A percentile compares a stretch with the other conserved stretches of the same genome.
These are phyloP conservation scores for Dasypus novemcinctus DNA, from an alignment of 2,113 vertebrate species.

Conservation along the genomic window DNA sequence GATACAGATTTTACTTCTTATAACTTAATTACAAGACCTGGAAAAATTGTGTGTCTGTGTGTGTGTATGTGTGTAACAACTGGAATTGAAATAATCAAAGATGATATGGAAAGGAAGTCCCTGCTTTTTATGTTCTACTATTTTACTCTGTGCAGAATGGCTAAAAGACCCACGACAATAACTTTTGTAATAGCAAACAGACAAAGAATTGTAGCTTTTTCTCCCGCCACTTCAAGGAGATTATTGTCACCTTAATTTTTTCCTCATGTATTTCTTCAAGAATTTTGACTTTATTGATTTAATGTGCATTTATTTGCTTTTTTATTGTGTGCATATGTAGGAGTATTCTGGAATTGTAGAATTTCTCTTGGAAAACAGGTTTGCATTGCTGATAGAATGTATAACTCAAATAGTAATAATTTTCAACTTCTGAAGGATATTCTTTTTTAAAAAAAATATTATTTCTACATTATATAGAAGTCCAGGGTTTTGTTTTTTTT, in stretches of 20 bases:
- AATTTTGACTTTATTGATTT: slow-evolving; percentile 26
- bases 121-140: not conserved
- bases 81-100: not conserved
- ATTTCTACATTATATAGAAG: not conserved
- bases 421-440: not conserved
- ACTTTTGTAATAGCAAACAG: not conserved
- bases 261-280: not conserved
- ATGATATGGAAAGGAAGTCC: not conserved
- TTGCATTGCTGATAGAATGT: not conserved
- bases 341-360: not conserved
- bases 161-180: not conserved
- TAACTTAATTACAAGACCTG: slow-evolving; percentile 16
- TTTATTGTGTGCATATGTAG: not conserved
- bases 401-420: not conserved
- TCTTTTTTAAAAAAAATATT: not conserved
- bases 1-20: not conserved
- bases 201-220: not conserved
- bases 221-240: not conserved
- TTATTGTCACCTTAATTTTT: slow-evolving; percentile 1
- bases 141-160: not conserved
- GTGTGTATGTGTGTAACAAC: not conserved
- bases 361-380: not conserved
- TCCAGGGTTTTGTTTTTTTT: slow-evolving; percentile 19
- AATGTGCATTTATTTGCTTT: not conserved
- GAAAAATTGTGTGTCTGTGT: not conserved